Evolutionary conservation across 2,797 vertebrate genomes (phyloP).

Genomic region (Peromyscus aztecus): DNA sequence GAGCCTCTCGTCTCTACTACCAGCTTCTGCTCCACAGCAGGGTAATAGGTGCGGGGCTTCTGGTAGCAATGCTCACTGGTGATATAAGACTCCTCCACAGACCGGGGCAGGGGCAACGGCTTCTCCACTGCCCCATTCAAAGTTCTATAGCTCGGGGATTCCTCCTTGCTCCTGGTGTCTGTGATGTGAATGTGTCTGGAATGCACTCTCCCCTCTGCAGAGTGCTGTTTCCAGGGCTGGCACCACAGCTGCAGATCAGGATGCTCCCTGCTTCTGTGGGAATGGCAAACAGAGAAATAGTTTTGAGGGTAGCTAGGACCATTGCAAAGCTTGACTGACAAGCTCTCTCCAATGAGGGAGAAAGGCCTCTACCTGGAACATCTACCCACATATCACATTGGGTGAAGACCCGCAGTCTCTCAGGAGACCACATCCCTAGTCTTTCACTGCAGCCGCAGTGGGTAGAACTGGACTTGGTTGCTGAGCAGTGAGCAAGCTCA

Average conservation of each 20-base stretch:
- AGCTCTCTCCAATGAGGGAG: neutral
- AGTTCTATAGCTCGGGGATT: slow-evolving; percentile 88
- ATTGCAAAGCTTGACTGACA: neutral
- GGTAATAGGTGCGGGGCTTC: slow-evolving; percentile 96
- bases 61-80: slow-evolving; percentile 99
- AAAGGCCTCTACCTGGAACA: neutral
- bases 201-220: slow-evolving; percentile 88
- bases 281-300: slow-evolving; percentile 53
- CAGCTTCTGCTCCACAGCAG: slow-evolving; percentile 95
- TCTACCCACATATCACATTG: neutral
- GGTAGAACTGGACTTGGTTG: neutral
- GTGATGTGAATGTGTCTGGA: slow-evolving; percentile 86
- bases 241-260: slow-evolving; percentile 96
- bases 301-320: slow-evolving; percentile 8
- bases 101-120: slow-evolving; percentile 83
- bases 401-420: neutral
- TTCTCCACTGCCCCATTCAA: slow-evolving; percentile 92
- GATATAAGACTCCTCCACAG: slow-evolving; percentile 95
- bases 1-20: slow-evolving; percentile 96
- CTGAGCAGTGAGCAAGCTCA: neutral
- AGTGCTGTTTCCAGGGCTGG: slow-evolving; percentile 94
- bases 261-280: slow-evolving; percentile 93
- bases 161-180: slow-evolving; percentile 88
- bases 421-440: neutral
- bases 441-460: neutral